Conservation (phyloP, 2,888 invertebrate species). For the Ethmia dodecea region DNA sequence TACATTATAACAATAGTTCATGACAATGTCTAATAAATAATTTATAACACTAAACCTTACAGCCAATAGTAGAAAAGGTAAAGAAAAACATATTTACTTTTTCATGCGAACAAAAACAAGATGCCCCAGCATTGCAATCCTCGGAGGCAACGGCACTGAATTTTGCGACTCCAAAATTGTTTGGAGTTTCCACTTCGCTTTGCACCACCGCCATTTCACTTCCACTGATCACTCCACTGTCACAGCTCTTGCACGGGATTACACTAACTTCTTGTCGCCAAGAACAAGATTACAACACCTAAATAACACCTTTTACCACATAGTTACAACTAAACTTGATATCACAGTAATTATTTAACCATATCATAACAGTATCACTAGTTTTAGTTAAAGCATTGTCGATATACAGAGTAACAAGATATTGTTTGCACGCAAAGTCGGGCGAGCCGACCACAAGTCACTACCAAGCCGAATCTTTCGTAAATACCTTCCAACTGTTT, state of each 20-base stretch:
- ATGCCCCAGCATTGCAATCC: constrained; percentile 27
- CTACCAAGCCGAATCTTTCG: constrained; percentile 71
- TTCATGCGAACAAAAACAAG: constrained; percentile 34
- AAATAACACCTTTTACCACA: constrained; percentile 69
- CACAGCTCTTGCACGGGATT: constrained; percentile 45
- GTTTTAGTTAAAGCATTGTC: constrained; percentile 77
- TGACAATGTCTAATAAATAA: too few relatives aligned
- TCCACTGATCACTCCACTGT: constrained; percentile 58
- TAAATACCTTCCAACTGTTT: constrained; percentile 88
- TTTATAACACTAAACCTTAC: constrained; percentile 34
- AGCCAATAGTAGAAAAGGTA: constrained; percentile 45
- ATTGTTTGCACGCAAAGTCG: constrained; percentile 50
- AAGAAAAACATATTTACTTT: constrained; percentile 70
- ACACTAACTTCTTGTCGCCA: constrained; percentile 51
- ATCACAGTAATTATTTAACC: constrained; percentile 61
- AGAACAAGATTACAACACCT: constrained; percentile 56
- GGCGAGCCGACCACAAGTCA: constrained; percentile 54
- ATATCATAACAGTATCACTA: constrained; percentile 62
- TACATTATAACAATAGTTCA: too few relatives aligned
- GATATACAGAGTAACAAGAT: constrained; percentile 60
- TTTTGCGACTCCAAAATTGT: constrained; percentile 9
- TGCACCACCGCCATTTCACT: constrained; percentile 31
- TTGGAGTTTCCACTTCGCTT: constrained; percentile 32
- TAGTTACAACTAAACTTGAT: constrained; percentile 43
- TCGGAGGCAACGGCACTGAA: constrained; percentile 38